Percentiles rank a stretch among this genome's conserved stretches.
These are phyloP conservation scores for Pachydiplax longipennis DNA, from an alignment of 2,888 invertebrate genomes.

Conservation along the genomic window DNA sequence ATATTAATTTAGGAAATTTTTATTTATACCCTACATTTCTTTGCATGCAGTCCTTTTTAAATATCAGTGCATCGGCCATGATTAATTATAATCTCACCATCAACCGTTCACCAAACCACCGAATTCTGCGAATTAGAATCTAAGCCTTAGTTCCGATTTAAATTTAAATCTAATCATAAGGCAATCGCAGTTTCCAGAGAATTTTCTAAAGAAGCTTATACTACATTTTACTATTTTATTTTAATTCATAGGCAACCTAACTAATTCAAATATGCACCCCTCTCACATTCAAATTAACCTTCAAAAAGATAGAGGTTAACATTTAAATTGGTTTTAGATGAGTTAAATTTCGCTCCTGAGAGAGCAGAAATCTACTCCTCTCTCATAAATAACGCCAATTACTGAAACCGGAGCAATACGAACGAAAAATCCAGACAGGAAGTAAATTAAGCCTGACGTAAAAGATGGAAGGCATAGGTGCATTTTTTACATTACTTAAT, in stretches of 20 bases:
- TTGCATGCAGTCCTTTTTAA: too few species aligned
- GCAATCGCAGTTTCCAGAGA: too few species aligned
- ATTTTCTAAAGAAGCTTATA: neutral
- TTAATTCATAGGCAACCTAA: neutral
- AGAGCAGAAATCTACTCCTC: neutral
- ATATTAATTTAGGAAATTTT: too few species aligned
- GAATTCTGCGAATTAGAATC: too few species aligned
- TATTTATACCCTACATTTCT: too few species aligned
- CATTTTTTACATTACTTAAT: neutral
- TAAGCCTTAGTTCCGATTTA: too few species aligned
- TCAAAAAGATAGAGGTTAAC: slow-evolving; percentile 6
- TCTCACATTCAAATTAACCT: neutral
- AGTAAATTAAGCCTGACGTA: neutral
- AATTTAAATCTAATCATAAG: too few species aligned
- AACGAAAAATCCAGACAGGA: neutral
- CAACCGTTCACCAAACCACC: too few species aligned
- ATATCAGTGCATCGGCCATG: too few species aligned
- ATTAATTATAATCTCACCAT: too few species aligned
- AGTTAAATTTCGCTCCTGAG: neutral
- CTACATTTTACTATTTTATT: neutral
- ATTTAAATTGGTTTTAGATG: slow-evolving; percentile 34
- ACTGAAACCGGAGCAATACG: neutral
- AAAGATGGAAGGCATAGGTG: neutral
- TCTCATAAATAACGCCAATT: slow-evolving; percentile 21
- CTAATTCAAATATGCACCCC: slow-evolving; percentile 19